These are phyloP conservation scores for Chloropsis cyanopogon DNA, from an alignment of 2,113 vertebrate species.

Conservation along the genomic window DNA sequence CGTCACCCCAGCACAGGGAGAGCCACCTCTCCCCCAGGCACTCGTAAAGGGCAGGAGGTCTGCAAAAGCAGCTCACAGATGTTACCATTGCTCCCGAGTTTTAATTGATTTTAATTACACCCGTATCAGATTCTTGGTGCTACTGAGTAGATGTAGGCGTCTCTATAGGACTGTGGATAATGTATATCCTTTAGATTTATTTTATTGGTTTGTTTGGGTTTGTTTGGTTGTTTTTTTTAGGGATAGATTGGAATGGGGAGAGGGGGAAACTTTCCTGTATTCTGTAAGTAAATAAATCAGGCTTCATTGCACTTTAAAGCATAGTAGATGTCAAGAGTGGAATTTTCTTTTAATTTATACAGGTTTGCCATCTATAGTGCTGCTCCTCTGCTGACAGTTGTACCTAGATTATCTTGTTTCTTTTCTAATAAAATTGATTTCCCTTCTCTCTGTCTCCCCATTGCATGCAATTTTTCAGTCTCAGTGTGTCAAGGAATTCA, in stretches of 20 bases:
- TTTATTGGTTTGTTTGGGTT: not conserved
- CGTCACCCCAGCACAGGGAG: not conserved
- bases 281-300: constrained; percentile 66
- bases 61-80: constrained; percentile 16
- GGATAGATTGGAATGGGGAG: constrained; percentile 1
- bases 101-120: constrained; percentile 63
- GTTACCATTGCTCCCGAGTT: constrained; percentile 16
- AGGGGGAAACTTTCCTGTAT: constrained; percentile 27
- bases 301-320: constrained; percentile 83
- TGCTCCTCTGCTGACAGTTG: constrained; percentile 38
- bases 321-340: constrained; percentile 61
- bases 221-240: not conserved
- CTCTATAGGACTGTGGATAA: constrained; percentile 56
- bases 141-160: constrained; percentile 67
- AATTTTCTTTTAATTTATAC: constrained; percentile 57
- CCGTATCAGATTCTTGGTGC: constrained; percentile 69
- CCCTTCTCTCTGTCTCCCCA: constrained; percentile 27
- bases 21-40: not conserved
- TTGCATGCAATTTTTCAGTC: constrained; percentile 52
- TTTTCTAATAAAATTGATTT: constrained; percentile 12
- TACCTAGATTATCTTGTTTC: not conserved
- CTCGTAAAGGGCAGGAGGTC: constrained; percentile 1
- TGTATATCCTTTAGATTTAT: constrained; percentile 43
- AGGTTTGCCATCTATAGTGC: constrained; percentile 18
- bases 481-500: constrained; percentile 31